Evolutionary conservation across 2,113 vertebrate genomes (phyloP), one percentile per base, ranked within the genome.

Genomic region (Synodontis membranacea): DNA sequence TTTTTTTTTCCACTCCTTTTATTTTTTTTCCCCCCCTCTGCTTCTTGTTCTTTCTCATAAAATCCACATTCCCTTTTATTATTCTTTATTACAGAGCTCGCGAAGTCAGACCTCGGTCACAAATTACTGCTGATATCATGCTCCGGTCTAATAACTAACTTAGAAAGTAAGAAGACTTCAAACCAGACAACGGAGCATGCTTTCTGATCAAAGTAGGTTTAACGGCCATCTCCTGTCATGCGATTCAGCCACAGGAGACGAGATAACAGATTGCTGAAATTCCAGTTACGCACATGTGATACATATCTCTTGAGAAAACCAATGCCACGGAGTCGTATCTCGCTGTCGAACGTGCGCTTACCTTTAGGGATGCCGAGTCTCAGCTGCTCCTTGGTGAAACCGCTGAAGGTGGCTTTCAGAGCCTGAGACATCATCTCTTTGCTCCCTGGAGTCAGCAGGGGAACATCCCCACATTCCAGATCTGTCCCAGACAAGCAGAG

Each of bases 391-490:
- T 99, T 99, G 21, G 96, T 96, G 52, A 99, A 99, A 88, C 98
- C 98, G 0, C 98, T 99, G 93, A 99, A 99, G 0, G 98, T 99
- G 91, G 96, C 98, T 91, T 98, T 97, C 91, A 99, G 75, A 0
- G 98, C 98, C 94, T 99, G 98, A 83, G 98, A 99, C 98, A 99
- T 99, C 98, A 99, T 99, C 91, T 99, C 98, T 93, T 99, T 99
- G 93, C 98, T 99, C 92, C 97, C 98, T 72, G 98, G 98, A 42
- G 98, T 99, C 89, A 99, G 92, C 39, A 99, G 93, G 14, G 98
- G 98, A 68, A 99, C 97, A 84, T 99, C 98, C 0, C 96, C 96
- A 90, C 98, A 99, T 94, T 99, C 98, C 91, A 97, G 97, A 92
- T 99, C 98, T 99, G 95, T 79, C 42, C 11, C 80, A 83, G 74